Conservation (phyloP, 2,888 invertebrate species). For the Helicoverpa assulta region DNA sequence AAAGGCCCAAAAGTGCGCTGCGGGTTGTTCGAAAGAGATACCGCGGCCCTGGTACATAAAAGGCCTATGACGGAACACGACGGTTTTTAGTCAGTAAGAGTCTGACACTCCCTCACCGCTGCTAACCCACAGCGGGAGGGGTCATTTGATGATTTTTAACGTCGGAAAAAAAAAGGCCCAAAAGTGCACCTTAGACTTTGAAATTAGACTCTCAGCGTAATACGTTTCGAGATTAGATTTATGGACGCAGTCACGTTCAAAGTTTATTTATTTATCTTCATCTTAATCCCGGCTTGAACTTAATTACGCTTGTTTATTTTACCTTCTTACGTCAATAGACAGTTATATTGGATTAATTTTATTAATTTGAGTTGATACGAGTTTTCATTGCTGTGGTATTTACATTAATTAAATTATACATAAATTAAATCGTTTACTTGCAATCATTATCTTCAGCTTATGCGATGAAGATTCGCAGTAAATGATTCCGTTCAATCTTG, state of each 20-base stretch:
- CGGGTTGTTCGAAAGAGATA: no score
- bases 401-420: background rate
- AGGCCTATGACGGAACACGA: no score
- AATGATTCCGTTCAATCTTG: slow-evolving; percentile 15
- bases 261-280: background rate
- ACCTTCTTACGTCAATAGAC: slow-evolving; percentile 12
- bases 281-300: background rate
- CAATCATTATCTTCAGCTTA: slow-evolving; percentile 13
- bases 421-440: slow-evolving; percentile 7
- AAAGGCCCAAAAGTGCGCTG: background rate
- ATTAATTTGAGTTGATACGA: slow-evolving; percentile 2
- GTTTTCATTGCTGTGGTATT: background rate
- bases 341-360: slow-evolving; percentile 10
- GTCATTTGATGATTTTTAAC: no score
- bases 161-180: no score
- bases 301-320: slow-evolving; percentile 15
- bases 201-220: background rate
- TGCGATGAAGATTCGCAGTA: slow-evolving; percentile 7
- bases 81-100: no score
- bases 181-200: background rate
- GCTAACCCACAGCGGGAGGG: no score
- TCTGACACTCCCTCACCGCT: no score
- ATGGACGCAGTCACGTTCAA: background rate
- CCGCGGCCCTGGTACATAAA: no score
- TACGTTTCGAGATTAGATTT: background rate